Conservation (phyloP, 2,888 invertebrate genomes). For the Saturnia pavonia region DNA sequence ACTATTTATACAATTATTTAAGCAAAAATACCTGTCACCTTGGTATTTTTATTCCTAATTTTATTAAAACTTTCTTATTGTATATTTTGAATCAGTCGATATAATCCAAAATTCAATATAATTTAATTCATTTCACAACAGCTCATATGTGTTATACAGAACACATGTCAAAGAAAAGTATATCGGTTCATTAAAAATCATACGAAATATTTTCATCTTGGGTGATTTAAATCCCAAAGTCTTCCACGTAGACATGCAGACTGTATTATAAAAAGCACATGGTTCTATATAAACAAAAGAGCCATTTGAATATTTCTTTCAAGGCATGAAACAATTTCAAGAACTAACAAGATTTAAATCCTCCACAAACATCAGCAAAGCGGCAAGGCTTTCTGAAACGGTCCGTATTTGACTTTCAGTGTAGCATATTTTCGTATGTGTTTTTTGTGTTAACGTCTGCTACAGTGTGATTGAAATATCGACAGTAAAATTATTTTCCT, state of each 20-base stretch:
- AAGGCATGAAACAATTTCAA: slow-evolving; percentile 26
- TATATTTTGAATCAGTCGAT: background rate
- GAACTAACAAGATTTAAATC: slow-evolving; percentile 37
- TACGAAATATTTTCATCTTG: background rate
- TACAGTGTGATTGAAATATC: slow-evolving; percentile 30
- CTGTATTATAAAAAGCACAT: background rate
- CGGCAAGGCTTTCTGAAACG: slow-evolving; percentile 37
- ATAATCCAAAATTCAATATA: background rate
- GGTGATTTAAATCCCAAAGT: background rate
- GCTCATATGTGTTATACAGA: slow-evolving; percentile 1
- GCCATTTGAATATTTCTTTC: slow-evolving; percentile 10
- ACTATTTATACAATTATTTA: background rate
- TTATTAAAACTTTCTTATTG: background rate
- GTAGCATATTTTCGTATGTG: background rate
- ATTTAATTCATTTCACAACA: background rate
- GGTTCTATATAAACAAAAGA: background rate
- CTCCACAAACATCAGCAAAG: slow-evolving; percentile 40
- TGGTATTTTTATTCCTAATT: background rate
- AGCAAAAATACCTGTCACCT: slow-evolving; percentile 14
- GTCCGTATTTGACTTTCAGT: slow-evolving; percentile 30
- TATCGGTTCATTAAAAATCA: background rate
- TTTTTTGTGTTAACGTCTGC: background rate
- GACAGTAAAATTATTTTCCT: slow-evolving; percentile 19
- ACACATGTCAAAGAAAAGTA: background rate
- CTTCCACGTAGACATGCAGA: background rate